Evolutionary conservation across 2,797 vertebrate genomes (phyloP).

Genomic region (Sebastes vulpes): DNA sequence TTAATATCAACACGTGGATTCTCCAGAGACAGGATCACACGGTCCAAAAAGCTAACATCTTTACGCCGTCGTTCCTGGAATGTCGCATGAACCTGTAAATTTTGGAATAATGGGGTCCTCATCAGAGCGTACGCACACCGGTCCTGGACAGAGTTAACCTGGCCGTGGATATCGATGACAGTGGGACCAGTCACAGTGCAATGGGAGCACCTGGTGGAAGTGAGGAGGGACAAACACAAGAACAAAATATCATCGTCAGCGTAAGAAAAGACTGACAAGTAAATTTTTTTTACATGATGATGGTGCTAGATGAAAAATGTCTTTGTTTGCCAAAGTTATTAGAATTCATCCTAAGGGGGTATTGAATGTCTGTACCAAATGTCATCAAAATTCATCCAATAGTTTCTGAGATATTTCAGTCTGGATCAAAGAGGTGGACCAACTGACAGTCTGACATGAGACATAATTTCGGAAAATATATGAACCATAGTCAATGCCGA

Average conservation of each 20-base stretch:
- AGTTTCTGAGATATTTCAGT: too few relatives aligned
- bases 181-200: neutral
- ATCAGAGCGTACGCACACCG: neutral
- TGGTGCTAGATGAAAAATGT: too few relatives aligned
- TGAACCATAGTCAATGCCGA: too few relatives aligned
- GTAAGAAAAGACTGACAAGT: neutral
- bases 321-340: too few relatives aligned
- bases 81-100: neutral
- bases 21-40: neutral
- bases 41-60: neutral
- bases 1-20: neutral
- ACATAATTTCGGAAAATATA: rapidly evolving
- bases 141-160: neutral
- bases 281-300: too few relatives aligned
- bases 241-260: neutral
- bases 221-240: neutral
- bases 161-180: neutral
- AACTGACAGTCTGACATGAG: too few relatives aligned
- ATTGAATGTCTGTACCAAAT: too few relatives aligned
- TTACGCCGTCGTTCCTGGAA: neutral
- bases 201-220: neutral
- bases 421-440: too few relatives aligned
- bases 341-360: too few relatives aligned
- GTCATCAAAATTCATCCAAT: too few relatives aligned
- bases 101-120: neutral